These are phyloP conservation scores for Anarhynchus alexandrinus DNA, from an alignment of 2,113 vertebrate genomes.

Conservation along the genomic window DNA sequence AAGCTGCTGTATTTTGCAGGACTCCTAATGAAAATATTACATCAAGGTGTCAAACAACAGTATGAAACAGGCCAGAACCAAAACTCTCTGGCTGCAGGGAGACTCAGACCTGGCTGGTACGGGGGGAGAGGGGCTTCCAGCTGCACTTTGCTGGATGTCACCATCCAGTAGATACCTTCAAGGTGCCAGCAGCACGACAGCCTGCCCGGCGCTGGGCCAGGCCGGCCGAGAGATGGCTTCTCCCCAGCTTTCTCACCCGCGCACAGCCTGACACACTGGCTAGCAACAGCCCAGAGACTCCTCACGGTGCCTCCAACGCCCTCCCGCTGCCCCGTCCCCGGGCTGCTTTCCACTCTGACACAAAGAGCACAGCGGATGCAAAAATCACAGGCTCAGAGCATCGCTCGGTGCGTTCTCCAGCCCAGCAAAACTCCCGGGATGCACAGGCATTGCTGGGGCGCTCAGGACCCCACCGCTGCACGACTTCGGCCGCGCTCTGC, in stretches of 20 bases:
- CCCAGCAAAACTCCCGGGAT: background rate
- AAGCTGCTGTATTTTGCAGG: background rate
- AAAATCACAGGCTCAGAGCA: background rate
- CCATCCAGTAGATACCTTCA: background rate
- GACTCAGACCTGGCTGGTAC: background rate
- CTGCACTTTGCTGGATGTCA: background rate
- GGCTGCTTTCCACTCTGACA: background rate
- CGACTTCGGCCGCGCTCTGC: background rate
- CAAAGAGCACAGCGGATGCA: background rate
- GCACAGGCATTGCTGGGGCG: background rate
- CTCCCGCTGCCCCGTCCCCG: fast-evolving
- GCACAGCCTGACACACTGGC: background rate
- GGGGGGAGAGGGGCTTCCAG: background rate
- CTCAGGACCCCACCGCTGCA: fast-evolving
- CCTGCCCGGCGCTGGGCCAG: background rate
- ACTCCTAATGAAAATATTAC: background rate
- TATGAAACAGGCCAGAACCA: background rate
- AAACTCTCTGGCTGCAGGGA: background rate
- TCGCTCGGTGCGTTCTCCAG: fast-evolving
- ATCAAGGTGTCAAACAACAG: background rate
- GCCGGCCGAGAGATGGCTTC: background rate
- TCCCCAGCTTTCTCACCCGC: background rate
- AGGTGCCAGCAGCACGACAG: background rate
- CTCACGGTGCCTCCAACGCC: too few species aligned
- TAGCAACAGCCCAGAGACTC: fast-evolving